phyloP scores from a whole-genome alignment of 1,140 invertebrate species.

The Myzus persicae region DNA sequence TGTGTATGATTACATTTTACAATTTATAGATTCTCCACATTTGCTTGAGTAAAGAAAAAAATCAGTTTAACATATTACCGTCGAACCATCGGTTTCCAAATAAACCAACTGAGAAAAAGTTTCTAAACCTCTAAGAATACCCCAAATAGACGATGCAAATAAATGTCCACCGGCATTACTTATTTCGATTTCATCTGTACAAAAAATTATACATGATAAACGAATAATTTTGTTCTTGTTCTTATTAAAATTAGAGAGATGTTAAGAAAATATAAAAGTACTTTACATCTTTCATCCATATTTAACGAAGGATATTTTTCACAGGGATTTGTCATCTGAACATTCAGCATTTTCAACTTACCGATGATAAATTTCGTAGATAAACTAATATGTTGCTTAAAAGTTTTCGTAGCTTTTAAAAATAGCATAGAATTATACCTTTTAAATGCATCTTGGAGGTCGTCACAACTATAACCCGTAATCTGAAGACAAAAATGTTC shows the following conservation, averaged over 20 bases:
- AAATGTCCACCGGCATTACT: constrained; percentile 61
- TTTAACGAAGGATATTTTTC: constrained; percentile 45
- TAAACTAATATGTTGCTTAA: background rate
- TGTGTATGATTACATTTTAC: constrained; percentile 60
- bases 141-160: constrained; percentile 73
- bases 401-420: constrained; percentile 31
- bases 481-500: constrained; percentile 20
- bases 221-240: background rate
- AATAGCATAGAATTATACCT: constrained; percentile 48
- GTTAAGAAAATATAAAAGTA: background rate
- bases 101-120: constrained; percentile 78
- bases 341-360: constrained; percentile 5
- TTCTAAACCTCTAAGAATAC: constrained; percentile 79
- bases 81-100: background rate
- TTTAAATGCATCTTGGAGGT: constrained; percentile 41
- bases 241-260: background rate
- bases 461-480: constrained; percentile 36
- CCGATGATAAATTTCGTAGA: background rate
- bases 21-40: background rate
- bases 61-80: background rate
- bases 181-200: constrained; percentile 35
- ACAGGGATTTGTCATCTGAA: constrained; percentile 11
- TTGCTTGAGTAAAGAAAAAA: background rate
- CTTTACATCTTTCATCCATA: constrained; percentile 58
- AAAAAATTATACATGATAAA: no score